Evolutionary conservation across 2,888 invertebrate genomes (phyloP).

Genomic region (Cyrtodaria siliqua): DNA sequence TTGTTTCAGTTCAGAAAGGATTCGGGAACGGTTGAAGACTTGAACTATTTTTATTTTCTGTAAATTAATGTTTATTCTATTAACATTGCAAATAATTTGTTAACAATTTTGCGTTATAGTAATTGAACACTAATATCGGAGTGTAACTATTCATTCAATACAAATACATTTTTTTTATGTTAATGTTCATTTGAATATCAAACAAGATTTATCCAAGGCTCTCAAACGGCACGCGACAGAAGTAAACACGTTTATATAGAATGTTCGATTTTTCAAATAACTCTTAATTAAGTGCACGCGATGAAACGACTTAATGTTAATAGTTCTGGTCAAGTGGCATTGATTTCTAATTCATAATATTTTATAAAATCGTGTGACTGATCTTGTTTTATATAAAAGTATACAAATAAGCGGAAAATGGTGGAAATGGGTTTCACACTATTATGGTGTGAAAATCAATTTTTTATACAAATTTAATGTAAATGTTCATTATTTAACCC

Average conservation of each 20-base stretch:
- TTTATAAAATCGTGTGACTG: conserved; percentile 33
- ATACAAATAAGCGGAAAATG: conserved; percentile 38
- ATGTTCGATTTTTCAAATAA: conserved; percentile 10
- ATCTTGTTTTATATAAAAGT: conserved; percentile 58
- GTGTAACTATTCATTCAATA: too few relatives aligned
- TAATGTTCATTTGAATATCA: too few relatives aligned
- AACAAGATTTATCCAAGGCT: too few relatives aligned
- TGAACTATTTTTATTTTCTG: too few relatives aligned
- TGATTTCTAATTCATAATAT: conserved; percentile 55
- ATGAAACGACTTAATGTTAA: neutral
- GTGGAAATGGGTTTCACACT: conserved; percentile 44
- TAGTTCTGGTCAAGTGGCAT: conserved; percentile 26
- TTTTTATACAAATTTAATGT: conserved; percentile 38
- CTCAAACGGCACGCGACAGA: conserved; percentile 26
- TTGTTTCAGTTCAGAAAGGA: too few relatives aligned
- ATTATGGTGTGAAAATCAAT: conserved; percentile 37
- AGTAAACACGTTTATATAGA: conserved; percentile 15
- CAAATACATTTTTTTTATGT: too few relatives aligned
- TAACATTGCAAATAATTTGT: too few relatives aligned
- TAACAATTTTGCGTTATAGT: too few relatives aligned
- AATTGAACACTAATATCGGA: too few relatives aligned
- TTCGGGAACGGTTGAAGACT: too few relatives aligned
- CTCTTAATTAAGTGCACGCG: conserved; percentile 7
- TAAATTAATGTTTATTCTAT: too few relatives aligned
- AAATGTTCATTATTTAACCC: conserved; percentile 33